Conservation (phyloP, 2,888 invertebrate species). For the Eucriotettix oculatus region DNA sequence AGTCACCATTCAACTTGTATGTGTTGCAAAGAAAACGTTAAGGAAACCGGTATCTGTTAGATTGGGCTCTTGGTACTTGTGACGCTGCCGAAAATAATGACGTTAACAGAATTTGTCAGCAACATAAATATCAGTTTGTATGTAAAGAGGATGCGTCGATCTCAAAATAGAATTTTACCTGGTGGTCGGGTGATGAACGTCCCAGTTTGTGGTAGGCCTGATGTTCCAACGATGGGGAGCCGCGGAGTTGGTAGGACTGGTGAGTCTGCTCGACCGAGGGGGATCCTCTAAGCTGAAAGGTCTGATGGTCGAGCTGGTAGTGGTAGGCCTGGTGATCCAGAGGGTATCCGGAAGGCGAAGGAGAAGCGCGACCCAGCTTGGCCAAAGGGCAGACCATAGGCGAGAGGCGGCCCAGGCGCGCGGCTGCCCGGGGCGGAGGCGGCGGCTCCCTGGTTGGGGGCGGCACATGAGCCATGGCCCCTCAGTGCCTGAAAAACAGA, state of each 20-base stretch:
- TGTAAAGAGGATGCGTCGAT: no score
- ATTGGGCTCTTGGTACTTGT: no score
- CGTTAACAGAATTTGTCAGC: no score
- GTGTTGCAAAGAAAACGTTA: no score
- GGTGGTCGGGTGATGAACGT: no score
- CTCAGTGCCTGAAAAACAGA: not conserved
- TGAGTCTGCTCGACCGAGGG: conserved; percentile 7
- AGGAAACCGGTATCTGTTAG: no score
- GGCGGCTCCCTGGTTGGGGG: not conserved
- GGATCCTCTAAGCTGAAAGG: conserved; percentile 1
- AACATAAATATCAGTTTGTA: no score
- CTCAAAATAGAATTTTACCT: no score
- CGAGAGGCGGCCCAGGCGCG: conserved; percentile 23
- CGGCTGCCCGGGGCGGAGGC: conserved; percentile 7
- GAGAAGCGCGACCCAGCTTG: conserved; percentile 35
- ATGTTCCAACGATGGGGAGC: conserved; percentile 7
- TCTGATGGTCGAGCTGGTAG: conserved; percentile 17
- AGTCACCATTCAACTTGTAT: no score
- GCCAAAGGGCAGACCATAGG: conserved; percentile 41
- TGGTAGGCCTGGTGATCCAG: conserved; percentile 16
- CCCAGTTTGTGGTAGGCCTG: conserved; percentile 3
- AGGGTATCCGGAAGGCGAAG: conserved; percentile 16
- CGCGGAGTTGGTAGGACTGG: conserved; percentile 2
- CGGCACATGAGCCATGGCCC: conserved; percentile 6
- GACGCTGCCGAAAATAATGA: no score